Evolutionary conservation across 1,140 invertebrate species (phyloP).

Genomic region (Eueides isabella): DNA sequence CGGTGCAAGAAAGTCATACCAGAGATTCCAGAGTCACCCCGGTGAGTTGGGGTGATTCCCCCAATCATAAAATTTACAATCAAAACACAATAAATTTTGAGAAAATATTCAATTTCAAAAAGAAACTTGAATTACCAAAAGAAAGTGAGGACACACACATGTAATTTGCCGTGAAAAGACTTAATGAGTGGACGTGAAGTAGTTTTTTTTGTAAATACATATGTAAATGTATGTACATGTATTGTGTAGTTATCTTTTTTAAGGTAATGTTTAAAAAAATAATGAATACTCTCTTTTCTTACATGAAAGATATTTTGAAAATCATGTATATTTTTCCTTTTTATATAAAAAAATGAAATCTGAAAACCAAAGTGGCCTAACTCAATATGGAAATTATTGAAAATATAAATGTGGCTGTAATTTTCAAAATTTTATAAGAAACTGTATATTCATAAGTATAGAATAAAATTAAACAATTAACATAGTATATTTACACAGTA

Average conservation of each 20-base stretch:
- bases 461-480: no score
- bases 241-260: constrained; percentile 2
- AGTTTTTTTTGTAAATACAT: neutral
- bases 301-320: no score
- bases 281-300: no score
- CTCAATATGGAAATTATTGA: no score
- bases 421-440: no score
- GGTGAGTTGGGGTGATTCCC: constrained; percentile 74
- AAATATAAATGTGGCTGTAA: no score
- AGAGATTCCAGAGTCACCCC: constrained; percentile 56
- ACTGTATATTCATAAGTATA: no score
- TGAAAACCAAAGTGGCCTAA: no score
- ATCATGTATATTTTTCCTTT: no score
- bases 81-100: constrained; percentile 79
- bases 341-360: no score
- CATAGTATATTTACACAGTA: no score
- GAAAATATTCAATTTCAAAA: constrained; percentile 71
- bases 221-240: neutral
- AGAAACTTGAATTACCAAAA: constrained; percentile 38
- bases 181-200: neutral
- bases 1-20: constrained; percentile 37
- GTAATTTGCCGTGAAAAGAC: constrained; percentile 9
- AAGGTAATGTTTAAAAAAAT: no score
- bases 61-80: constrained; percentile 76
- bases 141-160: constrained; percentile 52